Base-by-base conservation (phyloP, 2,888 invertebrate genomes). In the Sinelater perroti region DNA sequence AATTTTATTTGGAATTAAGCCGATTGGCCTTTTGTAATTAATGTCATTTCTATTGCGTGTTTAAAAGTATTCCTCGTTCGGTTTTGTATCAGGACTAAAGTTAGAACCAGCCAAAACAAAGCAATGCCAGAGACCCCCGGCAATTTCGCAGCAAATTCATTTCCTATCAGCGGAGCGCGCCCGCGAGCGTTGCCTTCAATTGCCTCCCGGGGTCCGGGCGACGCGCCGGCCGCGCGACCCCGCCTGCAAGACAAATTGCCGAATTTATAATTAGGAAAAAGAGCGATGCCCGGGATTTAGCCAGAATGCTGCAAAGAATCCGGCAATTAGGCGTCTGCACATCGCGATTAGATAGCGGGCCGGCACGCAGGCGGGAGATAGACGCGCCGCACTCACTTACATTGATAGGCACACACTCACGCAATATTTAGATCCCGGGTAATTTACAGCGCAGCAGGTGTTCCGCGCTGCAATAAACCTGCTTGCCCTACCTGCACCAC, bases 371-470 rank as follows among this genome's bases (percentile, higher is more conserved):
- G 52, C 51, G 42, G 53, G 38, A 57, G 57, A 57, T 57, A 57
- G 57, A 57, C 52, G 42, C 49, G 52, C 51, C 56, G 24, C 51
- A 57, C 52, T 52, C 57, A 57, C 57, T 53, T 57, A 57, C 57
- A 57, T 57, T 57, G 67, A 70, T 72, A 72, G 70, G 68, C 72
- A 73, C 69, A 70, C 66, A 67, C 73, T 71, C 73, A 73, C 74
- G 73, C 73, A 73, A 74, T 74, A 73, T 73, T 73, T 72, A 73
- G 71, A 72, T 72, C 72, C 64, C 45, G 63, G 60, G 72, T 73
- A 74, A 74, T 74, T 74, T 73, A 72, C 70, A 66, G 67, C 72
- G 68, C 74, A 70, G 73, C 72, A 74, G 73, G 73, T 74, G 74
- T 73, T 71, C 70, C 65, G 26, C 46, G 35, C 36, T 54, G 54